Evolutionary conservation across 2,888 invertebrate genomes (phyloP), one percentile per base, ranked within the genome.

Genomic region (Automeris io): DNA sequence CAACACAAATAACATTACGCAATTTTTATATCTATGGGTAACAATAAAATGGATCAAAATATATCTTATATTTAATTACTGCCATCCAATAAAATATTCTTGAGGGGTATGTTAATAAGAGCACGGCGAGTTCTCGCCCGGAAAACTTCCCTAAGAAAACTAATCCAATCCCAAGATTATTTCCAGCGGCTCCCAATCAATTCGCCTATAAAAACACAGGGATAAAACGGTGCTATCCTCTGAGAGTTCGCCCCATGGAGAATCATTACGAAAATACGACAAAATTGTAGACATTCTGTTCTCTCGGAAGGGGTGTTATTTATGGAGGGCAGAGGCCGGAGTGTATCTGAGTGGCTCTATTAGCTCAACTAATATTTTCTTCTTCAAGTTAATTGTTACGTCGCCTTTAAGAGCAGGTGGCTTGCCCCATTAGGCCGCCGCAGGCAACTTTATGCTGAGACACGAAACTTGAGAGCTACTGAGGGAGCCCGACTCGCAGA

Each of bases 291-390:
- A 64, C 67, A 63, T 66, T 61, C 62, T 60, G 68, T 62, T 58
- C 57, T 48, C 29, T 63, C 56, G 51, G 62, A 74, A 81, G 71
- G 79, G 82, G 77, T 76, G 73, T 78, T 82, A 78, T 85, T 83
- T 81, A 82, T 79, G 54, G 65, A 68, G 72, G 76, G 61, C 70
- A 71, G 62, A 71, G 76, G 71, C 62, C 62, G 70, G 67, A 69
- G 75, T 76, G 75, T 80, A 80, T 80, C 75, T 71, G 67, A 78
- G 76, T 70, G 71, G 72, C 63, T 78, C 73, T 85, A 81, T 86
- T 80, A 82, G 70, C 78, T 76, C 70, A 63, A 80, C 80, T 82
- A 80, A 82, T 86, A 86, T 82, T 82, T 82, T 83, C 77, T 80
- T 80, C 77, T 74, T 67, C 68, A 57, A 78, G 71, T 79, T 85